Evolutionary conservation across 2,888 invertebrate genomes (phyloP).

Genomic region (Sclerodermus sp.): DNA sequence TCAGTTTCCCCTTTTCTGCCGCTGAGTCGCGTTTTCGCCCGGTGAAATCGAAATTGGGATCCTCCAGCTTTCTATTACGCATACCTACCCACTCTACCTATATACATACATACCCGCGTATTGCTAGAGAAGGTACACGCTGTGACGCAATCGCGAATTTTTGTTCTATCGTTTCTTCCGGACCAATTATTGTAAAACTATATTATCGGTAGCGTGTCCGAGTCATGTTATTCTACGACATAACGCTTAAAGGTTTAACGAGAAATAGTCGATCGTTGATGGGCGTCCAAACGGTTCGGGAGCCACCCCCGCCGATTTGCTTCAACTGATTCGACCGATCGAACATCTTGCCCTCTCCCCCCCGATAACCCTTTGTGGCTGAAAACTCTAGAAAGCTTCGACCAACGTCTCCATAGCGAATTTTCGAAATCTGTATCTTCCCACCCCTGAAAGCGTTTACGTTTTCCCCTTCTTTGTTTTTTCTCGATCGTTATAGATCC

Average conservation of each 20-base stretch:
- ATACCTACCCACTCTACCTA: constrained; percentile 3
- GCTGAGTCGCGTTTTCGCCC: neutral
- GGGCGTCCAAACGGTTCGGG: constrained; percentile 9
- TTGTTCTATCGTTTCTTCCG: constrained; percentile 42
- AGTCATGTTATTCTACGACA: constrained; percentile 38
- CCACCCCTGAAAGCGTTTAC: no score
- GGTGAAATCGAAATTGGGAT: constrained; percentile 3
- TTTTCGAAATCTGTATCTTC: no score
- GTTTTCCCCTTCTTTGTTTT: no score
- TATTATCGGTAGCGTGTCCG: constrained; percentile 36
- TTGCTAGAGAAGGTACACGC: neutral
- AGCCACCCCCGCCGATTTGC: no score
- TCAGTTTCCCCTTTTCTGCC: no score
- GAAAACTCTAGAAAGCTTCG: no score
- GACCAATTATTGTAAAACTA: constrained; percentile 45
- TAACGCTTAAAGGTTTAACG: constrained; percentile 36
- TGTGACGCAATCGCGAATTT: constrained; percentile 16
- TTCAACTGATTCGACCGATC: no score
- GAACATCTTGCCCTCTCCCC: no score
- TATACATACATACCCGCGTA: constrained; percentile 8
- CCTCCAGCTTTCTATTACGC: constrained; percentile 8
- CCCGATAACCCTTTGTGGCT: no score
- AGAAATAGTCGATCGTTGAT: constrained; percentile 30
- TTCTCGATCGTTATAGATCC: no score
- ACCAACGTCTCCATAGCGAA: no score